These are phyloP conservation scores for Leptobrachium ailaonicum DNA, from an alignment of 2,113 vertebrate species.

Conservation along the genomic window DNA sequence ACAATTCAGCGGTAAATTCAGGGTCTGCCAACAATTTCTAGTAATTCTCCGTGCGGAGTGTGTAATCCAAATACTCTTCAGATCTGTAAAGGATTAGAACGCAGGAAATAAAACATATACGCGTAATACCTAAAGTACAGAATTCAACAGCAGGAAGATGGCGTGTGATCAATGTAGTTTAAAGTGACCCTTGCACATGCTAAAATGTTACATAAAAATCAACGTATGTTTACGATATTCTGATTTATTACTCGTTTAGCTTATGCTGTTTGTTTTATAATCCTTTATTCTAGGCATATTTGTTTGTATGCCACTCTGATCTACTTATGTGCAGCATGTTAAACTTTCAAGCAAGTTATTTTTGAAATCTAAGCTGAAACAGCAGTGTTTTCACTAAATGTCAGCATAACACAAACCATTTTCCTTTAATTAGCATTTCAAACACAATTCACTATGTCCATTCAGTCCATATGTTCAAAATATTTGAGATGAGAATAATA, in stretches of 20 bases:
- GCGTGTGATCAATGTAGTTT: no score
- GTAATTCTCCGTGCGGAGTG: not conserved
- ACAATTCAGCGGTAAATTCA: not conserved
- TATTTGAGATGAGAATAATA: no score
- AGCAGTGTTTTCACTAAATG: slow-evolving; percentile 38
- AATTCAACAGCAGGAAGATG: not conserved
- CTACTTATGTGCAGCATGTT: slow-evolving; percentile 10
- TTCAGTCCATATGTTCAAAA: no score
- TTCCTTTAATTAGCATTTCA: no score
- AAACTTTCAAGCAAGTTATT: slow-evolving; percentile 46
- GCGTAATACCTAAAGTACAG: not conserved
- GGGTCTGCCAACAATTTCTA: not conserved
- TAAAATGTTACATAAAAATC: no score
- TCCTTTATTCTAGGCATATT: slow-evolving; percentile 9
- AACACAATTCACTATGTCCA: no score
- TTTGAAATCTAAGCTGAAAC: slow-evolving; percentile 47
- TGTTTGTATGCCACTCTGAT: slow-evolving; percentile 4
- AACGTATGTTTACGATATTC: no score
- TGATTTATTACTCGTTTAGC: no score
- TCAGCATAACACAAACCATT: slow-evolving; percentile 44
- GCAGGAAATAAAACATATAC: not conserved
- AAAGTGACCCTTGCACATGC: no score
- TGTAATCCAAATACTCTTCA: not conserved
- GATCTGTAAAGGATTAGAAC: not conserved
- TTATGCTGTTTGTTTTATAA: not conserved